phyloP scores from a whole-genome alignment of 1,140 invertebrate species.

The Teleopsis dalmanni region DNA sequence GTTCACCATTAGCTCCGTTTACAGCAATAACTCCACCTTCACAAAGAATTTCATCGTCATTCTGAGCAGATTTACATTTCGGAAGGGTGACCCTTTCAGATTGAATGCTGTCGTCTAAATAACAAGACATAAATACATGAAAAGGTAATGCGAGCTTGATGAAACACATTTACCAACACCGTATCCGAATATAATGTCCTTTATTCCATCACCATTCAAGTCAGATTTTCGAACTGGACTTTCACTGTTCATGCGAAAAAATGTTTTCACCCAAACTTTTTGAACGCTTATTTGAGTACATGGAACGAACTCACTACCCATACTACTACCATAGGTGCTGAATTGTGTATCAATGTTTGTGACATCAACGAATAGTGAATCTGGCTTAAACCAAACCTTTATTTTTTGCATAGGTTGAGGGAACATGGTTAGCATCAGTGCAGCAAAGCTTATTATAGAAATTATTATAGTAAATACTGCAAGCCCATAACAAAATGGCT shows the following conservation, averaged over 20 bases:
- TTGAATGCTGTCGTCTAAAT: constrained; percentile 36
- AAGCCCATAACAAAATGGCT: constrained; percentile 55
- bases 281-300: constrained; percentile 62
- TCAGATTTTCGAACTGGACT: constrained; percentile 64
- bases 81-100: constrained; percentile 35
- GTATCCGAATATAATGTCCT: constrained; percentile 73
- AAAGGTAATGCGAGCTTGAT: not conserved
- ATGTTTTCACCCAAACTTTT: constrained; percentile 63
- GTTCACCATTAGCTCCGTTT: constrained; percentile 62
- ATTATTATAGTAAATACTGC: constrained; percentile 51
- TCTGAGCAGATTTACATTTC: constrained; percentile 33
- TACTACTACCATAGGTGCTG: constrained; percentile 21
- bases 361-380: not conserved
- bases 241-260: constrained; percentile 70
- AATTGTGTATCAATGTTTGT: constrained; percentile 7
- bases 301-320: constrained; percentile 48
- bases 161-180: constrained; percentile 55
- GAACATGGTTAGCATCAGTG: constrained; percentile 60
- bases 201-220: constrained; percentile 63
- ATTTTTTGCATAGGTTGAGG: constrained; percentile 54
- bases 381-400: constrained; percentile 48
- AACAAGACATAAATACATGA: not conserved
- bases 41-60: constrained; percentile 50
- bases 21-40: constrained; percentile 70
- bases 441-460: constrained; percentile 52